Conservation (phyloP, 2,113 vertebrate species). For the Esox niger region DNA sequence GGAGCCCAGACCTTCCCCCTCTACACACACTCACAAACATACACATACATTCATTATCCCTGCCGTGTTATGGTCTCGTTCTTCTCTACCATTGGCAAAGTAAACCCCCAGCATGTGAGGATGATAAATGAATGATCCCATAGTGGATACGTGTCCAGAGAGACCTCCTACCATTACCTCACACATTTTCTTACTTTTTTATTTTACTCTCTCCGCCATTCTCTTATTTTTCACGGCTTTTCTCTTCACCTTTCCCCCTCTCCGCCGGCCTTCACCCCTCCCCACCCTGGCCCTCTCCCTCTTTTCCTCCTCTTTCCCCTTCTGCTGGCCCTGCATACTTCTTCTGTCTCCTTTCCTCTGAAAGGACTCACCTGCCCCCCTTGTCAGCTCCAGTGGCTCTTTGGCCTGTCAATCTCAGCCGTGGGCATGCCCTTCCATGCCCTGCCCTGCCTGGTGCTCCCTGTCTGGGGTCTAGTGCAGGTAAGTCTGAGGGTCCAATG, state of each 20-base stretch:
- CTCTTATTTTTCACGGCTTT: too few species aligned
- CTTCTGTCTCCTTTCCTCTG: constrained; percentile 53
- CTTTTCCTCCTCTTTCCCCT: constrained; percentile 17
- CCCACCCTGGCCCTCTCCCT: neutral
- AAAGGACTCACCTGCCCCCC: constrained; percentile 52
- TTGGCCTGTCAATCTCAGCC: constrained; percentile 3
- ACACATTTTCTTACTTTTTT: neutral
- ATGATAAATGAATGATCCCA: constrained; percentile 72
- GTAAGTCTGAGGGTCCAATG: neutral
- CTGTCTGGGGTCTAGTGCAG: neutral
- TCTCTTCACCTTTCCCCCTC: constrained; percentile 6
- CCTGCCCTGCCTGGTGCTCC: neutral
- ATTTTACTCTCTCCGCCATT: neutral
- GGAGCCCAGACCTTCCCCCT: constrained; percentile 39
- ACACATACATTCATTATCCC: constrained; percentile 57
- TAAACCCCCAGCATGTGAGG: constrained; percentile 69
- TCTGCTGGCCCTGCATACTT: constrained; percentile 37
- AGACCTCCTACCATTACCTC: constrained; percentile 52
- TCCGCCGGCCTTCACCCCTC: neutral
- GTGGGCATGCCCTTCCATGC: too few species aligned
- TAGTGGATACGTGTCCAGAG: constrained; percentile 65
- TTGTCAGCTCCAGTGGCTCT: constrained; percentile 24
- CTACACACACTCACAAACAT: constrained; percentile 36
- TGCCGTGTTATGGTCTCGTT: constrained; percentile 53
- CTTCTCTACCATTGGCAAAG: constrained; percentile 70